phyloP scores from a whole-genome alignment of 2,797 vertebrate species.

The Eleutherodactylus coqui region DNA sequence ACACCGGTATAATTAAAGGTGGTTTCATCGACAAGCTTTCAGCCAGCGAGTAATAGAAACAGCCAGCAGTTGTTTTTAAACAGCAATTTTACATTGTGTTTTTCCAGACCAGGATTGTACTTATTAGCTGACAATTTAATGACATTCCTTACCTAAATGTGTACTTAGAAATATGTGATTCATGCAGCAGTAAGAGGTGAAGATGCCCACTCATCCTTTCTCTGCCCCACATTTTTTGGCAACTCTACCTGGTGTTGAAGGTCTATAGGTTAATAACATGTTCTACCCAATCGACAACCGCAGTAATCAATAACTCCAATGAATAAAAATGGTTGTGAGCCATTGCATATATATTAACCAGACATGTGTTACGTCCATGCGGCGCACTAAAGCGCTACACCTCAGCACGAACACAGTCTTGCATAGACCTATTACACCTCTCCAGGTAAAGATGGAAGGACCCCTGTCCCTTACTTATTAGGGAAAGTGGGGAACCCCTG shows the following conservation, averaged over 20 bases:
- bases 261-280: neutral
- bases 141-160: neutral
- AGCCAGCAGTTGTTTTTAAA: neutral
- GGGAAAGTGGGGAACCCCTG: too few relatives aligned
- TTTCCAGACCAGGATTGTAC: neutral
- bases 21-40: constrained; percentile 38
- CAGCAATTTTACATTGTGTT: neutral
- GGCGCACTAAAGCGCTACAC: too few relatives aligned
- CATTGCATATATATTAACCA: too few relatives aligned
- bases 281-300: too few relatives aligned
- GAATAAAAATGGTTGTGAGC: neutral
- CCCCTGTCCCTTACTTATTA: too few relatives aligned
- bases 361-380: too few relatives aligned
- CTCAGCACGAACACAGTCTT: too few relatives aligned
- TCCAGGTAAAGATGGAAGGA: too few relatives aligned
- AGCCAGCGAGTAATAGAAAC: constrained; percentile 29
- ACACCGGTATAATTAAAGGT: constrained; percentile 42
- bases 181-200: neutral
- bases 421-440: too few relatives aligned
- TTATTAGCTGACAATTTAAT: neutral
- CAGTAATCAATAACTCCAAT: neutral
- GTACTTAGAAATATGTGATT: neutral
- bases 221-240: neutral
- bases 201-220: neutral
- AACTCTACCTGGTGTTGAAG: neutral